Percentiles rank a stretch among this genome's conserved stretches.
phyloP scores from a whole-genome alignment of 2,113 vertebrate species.

The Cisticola juncidis region DNA sequence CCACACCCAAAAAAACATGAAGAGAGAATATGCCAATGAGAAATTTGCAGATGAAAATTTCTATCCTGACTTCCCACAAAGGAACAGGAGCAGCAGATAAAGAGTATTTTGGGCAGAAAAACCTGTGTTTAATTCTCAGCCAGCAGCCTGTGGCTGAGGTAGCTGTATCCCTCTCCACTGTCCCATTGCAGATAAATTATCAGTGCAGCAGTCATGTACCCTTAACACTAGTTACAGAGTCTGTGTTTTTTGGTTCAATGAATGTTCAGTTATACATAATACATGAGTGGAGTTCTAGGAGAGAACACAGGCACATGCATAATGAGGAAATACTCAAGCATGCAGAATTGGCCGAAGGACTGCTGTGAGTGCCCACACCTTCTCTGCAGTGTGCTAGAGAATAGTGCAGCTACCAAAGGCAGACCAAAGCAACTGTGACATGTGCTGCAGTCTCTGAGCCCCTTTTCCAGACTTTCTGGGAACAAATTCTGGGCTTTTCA shows the following conservation, averaged over 20 bases:
- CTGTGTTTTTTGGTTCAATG: background rate
- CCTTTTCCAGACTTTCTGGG: background rate
- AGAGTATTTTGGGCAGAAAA: background rate
- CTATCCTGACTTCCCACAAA: background rate
- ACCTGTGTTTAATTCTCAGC: background rate
- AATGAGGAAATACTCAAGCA: background rate
- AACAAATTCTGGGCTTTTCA: background rate
- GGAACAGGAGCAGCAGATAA: background rate
- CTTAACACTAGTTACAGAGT: background rate
- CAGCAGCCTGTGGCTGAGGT: background rate
- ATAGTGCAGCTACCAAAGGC: background rate
- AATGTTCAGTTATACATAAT: background rate
- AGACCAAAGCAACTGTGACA: background rate
- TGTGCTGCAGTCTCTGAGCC: background rate
- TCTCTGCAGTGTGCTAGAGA: background rate
- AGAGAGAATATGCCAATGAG: background rate
- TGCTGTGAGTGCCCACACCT: fast-evolving
- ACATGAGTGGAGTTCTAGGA: background rate
- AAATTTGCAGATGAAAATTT: background rate
- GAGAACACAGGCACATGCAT: background rate
- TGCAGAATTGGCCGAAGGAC: background rate
- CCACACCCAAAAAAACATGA: fast-evolving
- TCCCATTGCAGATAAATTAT: background rate
- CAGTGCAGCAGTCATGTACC: background rate
- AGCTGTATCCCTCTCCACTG: background rate